These are phyloP conservation scores for Epizoanthus fatuus DNA, from an alignment of 92 coral and sea anemone genomes.

Conservation along the genomic window DNA sequence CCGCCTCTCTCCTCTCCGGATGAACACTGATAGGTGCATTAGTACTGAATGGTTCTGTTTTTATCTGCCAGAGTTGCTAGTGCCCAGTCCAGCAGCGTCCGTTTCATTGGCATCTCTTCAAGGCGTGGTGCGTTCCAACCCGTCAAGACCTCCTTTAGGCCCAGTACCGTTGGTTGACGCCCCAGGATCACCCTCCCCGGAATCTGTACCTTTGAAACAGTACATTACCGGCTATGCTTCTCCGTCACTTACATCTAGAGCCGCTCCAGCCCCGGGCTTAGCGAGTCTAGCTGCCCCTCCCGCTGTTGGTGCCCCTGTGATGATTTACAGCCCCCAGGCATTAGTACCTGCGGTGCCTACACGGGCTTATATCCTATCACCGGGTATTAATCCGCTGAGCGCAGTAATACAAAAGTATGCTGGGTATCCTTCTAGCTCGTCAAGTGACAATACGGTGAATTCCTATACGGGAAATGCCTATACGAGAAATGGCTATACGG, in stretches of 20 bases:
- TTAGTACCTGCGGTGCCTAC: constrained; percentile 8
- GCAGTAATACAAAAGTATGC: background rate
- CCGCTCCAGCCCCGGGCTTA: background rate
- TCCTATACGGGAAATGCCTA: constrained; percentile 2
- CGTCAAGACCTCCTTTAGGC: background rate
- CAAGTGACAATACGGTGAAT: background rate
- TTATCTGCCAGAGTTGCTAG: constrained; percentile 9
- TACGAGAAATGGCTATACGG: background rate
- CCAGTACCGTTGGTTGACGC: background rate
- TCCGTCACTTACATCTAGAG: background rate
- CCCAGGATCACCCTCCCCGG: background rate
- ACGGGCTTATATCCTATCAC: constrained; percentile 20
- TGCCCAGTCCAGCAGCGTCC: constrained; percentile 18
- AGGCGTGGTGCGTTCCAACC: background rate
- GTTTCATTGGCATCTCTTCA: background rate
- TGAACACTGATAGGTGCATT: too few species aligned
- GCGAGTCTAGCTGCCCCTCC: background rate
- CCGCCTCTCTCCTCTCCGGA: too few species aligned
- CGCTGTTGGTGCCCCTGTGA: background rate
- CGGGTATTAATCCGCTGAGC: background rate
- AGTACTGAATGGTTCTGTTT: too few species aligned
- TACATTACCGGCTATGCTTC: constrained; percentile 12
- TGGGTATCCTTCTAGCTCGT: constrained; percentile 6
- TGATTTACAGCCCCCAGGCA: background rate
- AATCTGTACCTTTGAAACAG: background rate